These are phyloP conservation scores for Rynchops niger DNA, from an alignment of 2,113 vertebrate genomes.

Conservation along the genomic window DNA sequence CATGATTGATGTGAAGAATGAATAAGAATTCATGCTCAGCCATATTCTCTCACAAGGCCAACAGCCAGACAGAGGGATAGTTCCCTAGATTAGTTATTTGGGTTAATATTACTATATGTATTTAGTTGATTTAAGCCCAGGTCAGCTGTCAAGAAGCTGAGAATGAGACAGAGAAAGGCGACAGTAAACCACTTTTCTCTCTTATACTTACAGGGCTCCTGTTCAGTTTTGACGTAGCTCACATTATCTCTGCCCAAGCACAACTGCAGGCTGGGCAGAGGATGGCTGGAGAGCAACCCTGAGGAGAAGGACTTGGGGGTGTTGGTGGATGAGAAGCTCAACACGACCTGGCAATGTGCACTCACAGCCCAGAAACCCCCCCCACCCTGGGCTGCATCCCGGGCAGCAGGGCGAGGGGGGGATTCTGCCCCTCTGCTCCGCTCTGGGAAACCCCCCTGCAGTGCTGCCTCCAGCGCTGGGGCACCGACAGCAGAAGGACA, in stretches of 20 bases:
- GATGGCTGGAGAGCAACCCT: background rate
- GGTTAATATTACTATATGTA: background rate
- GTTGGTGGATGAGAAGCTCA: background rate
- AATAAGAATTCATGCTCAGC: background rate
- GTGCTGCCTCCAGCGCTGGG: background rate
- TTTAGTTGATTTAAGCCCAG: background rate
- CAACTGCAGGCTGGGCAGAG: background rate
- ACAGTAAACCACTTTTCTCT: background rate
- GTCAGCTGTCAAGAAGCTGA: background rate
- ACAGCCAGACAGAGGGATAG: background rate
- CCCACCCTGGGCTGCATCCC: background rate
- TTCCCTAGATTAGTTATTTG: background rate
- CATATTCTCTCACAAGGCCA: background rate
- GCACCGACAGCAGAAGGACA: background rate
- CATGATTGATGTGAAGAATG: background rate
- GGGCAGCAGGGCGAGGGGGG: background rate
- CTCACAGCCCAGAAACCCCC: background rate
- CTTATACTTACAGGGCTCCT: accelerated
- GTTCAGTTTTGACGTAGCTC: background rate
- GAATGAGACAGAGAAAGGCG: background rate
- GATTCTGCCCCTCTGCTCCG: background rate
- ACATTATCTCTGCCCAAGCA: background rate
- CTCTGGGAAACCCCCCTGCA: background rate
- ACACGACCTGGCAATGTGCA: background rate
- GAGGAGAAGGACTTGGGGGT: background rate